A percentile compares a stretch with the other conserved stretches of the same genome.
These are phyloP conservation scores for Protosalanx chinensis DNA, from an alignment of 2,797 vertebrate genomes.

Conservation along the genomic window DNA sequence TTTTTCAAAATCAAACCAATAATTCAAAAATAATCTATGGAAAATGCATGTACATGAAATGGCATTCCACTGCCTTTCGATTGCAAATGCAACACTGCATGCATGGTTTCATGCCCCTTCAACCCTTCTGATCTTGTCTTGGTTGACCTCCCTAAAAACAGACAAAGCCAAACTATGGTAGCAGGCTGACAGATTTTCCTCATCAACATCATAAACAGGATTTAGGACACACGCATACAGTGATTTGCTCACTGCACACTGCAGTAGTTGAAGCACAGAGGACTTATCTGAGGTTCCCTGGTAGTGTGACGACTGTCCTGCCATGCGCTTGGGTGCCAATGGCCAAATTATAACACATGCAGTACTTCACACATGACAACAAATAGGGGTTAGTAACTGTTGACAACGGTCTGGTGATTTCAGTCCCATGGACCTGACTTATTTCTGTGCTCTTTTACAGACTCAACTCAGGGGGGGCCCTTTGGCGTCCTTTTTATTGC, in stretches of 20 bases:
- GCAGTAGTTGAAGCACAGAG: constrained; percentile 2
- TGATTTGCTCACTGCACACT: background rate
- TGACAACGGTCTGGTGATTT: constrained; percentile 44
- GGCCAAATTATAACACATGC: constrained; percentile 53
- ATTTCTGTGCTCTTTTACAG: constrained; percentile 97
- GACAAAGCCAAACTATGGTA: background rate
- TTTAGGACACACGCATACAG: background rate
- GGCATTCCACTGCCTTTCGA: constrained; percentile 1
- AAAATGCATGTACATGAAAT: background rate
- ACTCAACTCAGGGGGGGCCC: constrained; percentile 85
- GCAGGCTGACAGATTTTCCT: background rate
- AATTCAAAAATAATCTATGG: background rate
- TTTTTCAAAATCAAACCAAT: background rate
- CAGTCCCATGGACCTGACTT: constrained; percentile 79
- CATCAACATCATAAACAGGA: background rate
- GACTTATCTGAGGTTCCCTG: constrained; percentile 4
- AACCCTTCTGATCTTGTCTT: constrained; percentile 80
- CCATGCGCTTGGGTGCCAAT: constrained; percentile 5
- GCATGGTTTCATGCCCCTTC: constrained; percentile 55
- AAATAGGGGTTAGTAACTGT: constrained; percentile 32
- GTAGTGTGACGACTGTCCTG: constrained; percentile 11
- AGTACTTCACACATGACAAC: constrained; percentile 18
- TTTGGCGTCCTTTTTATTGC: constrained; percentile 92
- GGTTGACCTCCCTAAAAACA: constrained; percentile 24
- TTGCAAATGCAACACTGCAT: constrained; percentile 35